Base-by-base conservation (phyloP, 2,888 invertebrate species). In the Lumbricus terrestris region DNA sequence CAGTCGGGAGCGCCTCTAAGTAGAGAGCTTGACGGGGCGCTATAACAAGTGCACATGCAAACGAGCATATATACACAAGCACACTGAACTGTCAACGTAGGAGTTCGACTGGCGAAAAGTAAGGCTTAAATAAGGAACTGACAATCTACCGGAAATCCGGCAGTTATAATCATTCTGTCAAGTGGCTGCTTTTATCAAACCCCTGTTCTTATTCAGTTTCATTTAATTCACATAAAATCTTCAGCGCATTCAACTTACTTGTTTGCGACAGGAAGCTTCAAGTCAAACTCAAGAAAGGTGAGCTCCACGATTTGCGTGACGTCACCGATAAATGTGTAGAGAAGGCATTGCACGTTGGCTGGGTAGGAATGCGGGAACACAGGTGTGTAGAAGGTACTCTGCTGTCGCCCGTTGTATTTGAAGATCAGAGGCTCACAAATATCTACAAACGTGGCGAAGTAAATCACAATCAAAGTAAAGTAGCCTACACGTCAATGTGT, bases 381-480 rank as follows among this genome's bases (percentile, higher is more conserved):
- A 33, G 97, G 97, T 93, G 97, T 97, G 94, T 96, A 97, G 96
- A 97, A 97, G 89, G 96, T 96, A 92, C 97, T 97, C 96, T 96
- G 94, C 97, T 97, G 95, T 96, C 97, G 97, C 94, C 96, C 97
- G 92, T 97, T 97, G 92, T 89, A 69, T 35, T 69, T 69, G 69
- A 54, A 37, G n/a, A 37, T 42, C 89, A 54, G 37, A n/a, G 29
- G 8, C 89, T 69, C 89, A 20, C 69, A 54, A 29, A 47, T 85
- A 37, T 35, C 85, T 85, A 69, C n/a, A 69, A 69, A 69, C 8
- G 8, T n/a, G 13, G 69, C 11, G 8, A 69, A 69, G 54, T 6
- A 69, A 69, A 69, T n/a, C n/a, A n/a, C n/a, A n/a, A 11, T 1
- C n/a, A 69, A n/a, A 11, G 69, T 5, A n/a, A 69, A 6, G 69